Evolutionary conservation across 2,888 invertebrate genomes (phyloP), one percentile per base, ranked within the genome.

Genomic region (Bimastos eiseni): DNA sequence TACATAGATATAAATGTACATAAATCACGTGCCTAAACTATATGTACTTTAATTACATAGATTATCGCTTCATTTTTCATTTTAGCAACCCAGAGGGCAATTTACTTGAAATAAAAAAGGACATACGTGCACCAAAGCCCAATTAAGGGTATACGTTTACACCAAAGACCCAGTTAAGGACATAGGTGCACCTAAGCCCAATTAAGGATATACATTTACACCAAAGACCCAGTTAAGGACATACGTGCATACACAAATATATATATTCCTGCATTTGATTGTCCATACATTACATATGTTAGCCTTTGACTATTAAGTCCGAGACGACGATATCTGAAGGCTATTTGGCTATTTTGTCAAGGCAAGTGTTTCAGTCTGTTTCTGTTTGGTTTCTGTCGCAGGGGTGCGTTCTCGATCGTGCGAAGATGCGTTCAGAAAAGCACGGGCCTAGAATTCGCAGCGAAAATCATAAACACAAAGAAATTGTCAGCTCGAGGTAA

Each of bases 401-500:
- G 98, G 96, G 99, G 99, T 95, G 99, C 99, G 94, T 99, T 99
- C 96, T 99, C 99, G 92, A 98, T 99, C 94, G 99, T 99, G 92
- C 97, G 98, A 96, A 96, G 99, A 97, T 99, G 99, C 96, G 98
- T 99, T 94, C 99, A 99, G 96, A 99, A 99, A 96, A 97, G 98
- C 91, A 98, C 98, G 92, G 98, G 98, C 94, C 97, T 98, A 95
- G 99, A 99, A 96, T 99, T 99, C 96, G 99, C 99, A 93, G 99
- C 99, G 94, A 99, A 99, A 97, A 99, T 99, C 94, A 99, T 99
- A 96, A 99, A 99, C 96, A 99, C 99, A 94, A 99, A 99, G 96
- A 99, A 99, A 96, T 96, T 99, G 94, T 98, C 99, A 92, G 97
- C 98, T 94, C 97, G 99, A 97, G 98, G 98, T 98, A 89, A 89